Evolutionary conservation across 2,888 invertebrate species (phyloP).

Genomic region (Ophioninae sp.): DNA sequence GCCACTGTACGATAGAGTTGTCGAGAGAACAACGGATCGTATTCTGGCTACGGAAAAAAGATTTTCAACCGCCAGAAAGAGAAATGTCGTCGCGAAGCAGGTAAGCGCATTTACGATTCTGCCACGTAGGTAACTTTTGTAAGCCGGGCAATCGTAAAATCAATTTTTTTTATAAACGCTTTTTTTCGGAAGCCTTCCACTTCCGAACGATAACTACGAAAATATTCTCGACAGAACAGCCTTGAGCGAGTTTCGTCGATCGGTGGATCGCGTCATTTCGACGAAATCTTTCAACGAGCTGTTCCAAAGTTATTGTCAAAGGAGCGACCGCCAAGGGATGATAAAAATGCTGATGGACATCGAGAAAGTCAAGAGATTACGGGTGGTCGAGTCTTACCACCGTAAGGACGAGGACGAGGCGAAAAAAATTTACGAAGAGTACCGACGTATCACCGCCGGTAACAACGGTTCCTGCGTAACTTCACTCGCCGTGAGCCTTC

Average conservation of each 20-base stretch:
- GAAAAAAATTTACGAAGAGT: conserved; percentile 62
- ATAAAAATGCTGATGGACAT: conserved; percentile 69
- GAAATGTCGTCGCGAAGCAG: conserved; percentile 57
- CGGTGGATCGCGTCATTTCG: conserved; percentile 63
- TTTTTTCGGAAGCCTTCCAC: background rate
- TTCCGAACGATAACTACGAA: background rate
- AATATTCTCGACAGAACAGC: conserved; percentile 42
- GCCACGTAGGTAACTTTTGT: background rate
- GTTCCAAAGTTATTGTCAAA: conserved; percentile 40
- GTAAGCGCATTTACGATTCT: conserved; percentile 21
- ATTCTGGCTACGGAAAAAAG: conserved; percentile 20
- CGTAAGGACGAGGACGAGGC: conserved; percentile 71
- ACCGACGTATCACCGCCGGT: conserved; percentile 23
- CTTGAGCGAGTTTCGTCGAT: conserved; percentile 65
- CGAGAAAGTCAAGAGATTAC: conserved; percentile 64
- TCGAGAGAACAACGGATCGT: conserved; percentile 51
- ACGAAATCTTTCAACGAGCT: conserved; percentile 41
- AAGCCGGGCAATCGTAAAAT: background rate
- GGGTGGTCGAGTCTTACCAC: conserved; percentile 66
- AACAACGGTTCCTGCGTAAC: conserved; percentile 31
- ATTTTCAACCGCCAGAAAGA: background rate
- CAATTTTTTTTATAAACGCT: background rate
- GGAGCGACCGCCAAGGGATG: conserved; percentile 69
- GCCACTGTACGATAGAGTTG: conserved; percentile 52
- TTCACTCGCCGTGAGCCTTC: conserved; percentile 52